phyloP scores from a whole-genome alignment of 2,113 vertebrate species.

The Tetrax tetrax region DNA sequence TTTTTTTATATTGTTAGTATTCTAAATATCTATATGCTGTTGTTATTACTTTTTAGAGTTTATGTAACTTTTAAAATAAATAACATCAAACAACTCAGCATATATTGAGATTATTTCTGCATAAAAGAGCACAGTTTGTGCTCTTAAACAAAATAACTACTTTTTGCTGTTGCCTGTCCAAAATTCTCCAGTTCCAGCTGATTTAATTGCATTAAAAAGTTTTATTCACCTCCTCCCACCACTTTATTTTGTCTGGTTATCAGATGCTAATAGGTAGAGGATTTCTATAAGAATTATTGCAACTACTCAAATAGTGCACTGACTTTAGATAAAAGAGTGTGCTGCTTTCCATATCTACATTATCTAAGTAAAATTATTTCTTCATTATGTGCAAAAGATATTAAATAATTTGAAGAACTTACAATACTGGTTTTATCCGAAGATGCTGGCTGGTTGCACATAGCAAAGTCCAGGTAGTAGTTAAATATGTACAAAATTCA shows the following conservation, averaged over 20 bases:
- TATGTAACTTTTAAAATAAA: background rate
- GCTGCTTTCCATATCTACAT: background rate
- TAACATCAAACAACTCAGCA: background rate
- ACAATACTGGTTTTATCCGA: background rate
- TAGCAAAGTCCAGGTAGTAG: background rate
- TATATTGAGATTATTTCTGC: background rate
- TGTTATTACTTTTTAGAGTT: background rate
- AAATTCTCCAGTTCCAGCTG: background rate
- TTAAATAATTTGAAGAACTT: background rate
- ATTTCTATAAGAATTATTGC: background rate
- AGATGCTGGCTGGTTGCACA: background rate
- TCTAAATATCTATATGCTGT: background rate
- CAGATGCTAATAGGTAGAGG: background rate
- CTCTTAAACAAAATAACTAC: background rate
- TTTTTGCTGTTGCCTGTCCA: background rate
- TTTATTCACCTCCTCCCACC: accelerated
- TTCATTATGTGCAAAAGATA: background rate
- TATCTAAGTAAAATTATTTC: background rate
- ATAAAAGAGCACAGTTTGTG: background rate
- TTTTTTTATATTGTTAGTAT: background rate
- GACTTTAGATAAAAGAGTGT: background rate
- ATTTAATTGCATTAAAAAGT: background rate
- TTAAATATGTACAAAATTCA: background rate
- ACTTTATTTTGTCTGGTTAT: background rate
- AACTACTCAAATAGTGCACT: background rate